A percentile compares a stretch with the other conserved stretches of the same genome.
phyloP scores from a whole-genome alignment of 2,113 vertebrate genomes.

The Xenus cinereus region DNA sequence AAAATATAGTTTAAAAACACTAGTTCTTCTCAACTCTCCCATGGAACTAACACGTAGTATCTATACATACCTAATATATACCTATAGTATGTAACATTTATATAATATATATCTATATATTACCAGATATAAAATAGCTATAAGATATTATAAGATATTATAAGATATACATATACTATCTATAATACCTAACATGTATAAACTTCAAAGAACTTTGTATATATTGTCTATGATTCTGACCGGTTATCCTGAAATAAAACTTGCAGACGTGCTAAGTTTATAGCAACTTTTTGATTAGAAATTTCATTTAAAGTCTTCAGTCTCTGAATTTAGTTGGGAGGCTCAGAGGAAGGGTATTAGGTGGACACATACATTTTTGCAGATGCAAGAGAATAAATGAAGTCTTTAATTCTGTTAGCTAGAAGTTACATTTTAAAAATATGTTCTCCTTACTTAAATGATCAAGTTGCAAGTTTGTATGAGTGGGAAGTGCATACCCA shows the following conservation, averaged over 20 bases:
- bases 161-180: not conserved
- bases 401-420: not conserved
- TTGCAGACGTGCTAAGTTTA: fast-evolving
- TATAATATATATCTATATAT: not conserved
- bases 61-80: not conserved
- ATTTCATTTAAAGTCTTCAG: not conserved
- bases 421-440: not conserved
- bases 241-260: not conserved
- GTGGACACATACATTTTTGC: not conserved
- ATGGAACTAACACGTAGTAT: not conserved
- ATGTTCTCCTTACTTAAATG: not conserved
- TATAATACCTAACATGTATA: not conserved
- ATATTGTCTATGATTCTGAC: not conserved
- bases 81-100: not conserved
- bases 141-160: not conserved
- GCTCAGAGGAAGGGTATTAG: not conserved
- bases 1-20: not conserved
- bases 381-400: not conserved
- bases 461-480: not conserved
- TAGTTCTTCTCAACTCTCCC: not conserved
- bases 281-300: not conserved
- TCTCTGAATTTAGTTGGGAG: not conserved
- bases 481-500: not conserved
- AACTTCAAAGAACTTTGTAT: not conserved
- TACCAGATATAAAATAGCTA: not conserved